These are phyloP conservation scores for Phodopus roborovskii DNA, from an alignment of 2,113 vertebrate genomes.

Conservation along the genomic window DNA sequence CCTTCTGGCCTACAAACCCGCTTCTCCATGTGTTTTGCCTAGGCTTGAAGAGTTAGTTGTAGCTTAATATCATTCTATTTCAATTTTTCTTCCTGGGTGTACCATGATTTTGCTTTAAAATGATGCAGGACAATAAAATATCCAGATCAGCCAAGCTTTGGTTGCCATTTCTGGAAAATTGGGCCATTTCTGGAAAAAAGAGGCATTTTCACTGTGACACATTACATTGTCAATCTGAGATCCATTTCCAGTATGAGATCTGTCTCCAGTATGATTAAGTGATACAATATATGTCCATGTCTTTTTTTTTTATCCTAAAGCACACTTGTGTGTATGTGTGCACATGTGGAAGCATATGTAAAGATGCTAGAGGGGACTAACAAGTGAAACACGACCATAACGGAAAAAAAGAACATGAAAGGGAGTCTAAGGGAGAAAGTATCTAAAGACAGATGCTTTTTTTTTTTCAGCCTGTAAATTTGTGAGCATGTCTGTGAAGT, in stretches of 20 bases:
- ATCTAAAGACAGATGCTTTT: constrained; percentile 58
- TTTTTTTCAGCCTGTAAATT: constrained; percentile 50
- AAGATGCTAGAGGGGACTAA: not conserved
- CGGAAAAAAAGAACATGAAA: constrained; percentile 44
- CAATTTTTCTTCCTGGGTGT: not conserved
- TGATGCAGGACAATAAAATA: not conserved
- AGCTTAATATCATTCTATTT: not conserved
- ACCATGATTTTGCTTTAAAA: not conserved
- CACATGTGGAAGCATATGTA: not conserved
- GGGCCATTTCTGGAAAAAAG: not conserved
- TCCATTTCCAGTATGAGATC: constrained; percentile 27
- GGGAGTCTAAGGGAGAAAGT: constrained; percentile 21
- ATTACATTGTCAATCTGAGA: not conserved
- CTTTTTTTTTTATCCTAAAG: constrained; percentile 46
- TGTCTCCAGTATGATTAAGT: constrained; percentile 39
- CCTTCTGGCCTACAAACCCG: not conserved
- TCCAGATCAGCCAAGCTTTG: not conserved
- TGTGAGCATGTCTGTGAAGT: constrained; percentile 71
- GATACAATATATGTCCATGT: not conserved
- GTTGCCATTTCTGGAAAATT: not conserved
- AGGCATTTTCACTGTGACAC: not conserved
- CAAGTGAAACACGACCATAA: constrained; percentile 40
- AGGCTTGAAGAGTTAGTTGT: not conserved
- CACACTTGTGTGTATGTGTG: not conserved
- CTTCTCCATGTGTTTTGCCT: not conserved